Evolutionary conservation across 2,888 invertebrate genomes (phyloP).

Genomic region (Campoplex capitator): DNA sequence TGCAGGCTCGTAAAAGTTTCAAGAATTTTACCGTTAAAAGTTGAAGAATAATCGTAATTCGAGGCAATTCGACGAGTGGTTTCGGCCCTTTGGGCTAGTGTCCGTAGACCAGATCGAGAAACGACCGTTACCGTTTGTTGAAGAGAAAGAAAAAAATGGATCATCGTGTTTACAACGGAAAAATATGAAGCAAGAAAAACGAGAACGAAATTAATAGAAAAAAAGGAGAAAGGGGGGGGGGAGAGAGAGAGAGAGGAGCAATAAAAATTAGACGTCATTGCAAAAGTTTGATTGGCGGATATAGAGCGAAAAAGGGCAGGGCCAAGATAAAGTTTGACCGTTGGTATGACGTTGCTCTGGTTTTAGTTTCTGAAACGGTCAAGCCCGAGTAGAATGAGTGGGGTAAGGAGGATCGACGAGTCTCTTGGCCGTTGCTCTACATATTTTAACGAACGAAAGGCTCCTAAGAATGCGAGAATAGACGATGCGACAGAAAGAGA

Average conservation of each 20-base stretch:
- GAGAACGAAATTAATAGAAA: conserved; percentile 20
- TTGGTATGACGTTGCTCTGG: conserved; percentile 63
- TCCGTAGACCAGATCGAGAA: not conserved
- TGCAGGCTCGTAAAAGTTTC: not conserved
- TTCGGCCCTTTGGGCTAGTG: not conserved
- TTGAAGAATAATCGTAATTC: not conserved
- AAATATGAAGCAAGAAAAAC: conserved; percentile 33
- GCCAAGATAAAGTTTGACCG: conserved; percentile 61
- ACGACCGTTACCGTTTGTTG: conserved; percentile 24
- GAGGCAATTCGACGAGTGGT: conserved; percentile 31
- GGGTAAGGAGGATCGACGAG: conserved; percentile 41
- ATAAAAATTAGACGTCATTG: conserved; percentile 17
- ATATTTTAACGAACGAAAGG: conserved; percentile 59
- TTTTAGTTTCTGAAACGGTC: conserved; percentile 53
- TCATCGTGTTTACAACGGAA: conserved; percentile 44
- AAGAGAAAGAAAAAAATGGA: conserved; percentile 17
- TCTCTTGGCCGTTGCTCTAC: conserved; percentile 69
- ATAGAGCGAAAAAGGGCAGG: conserved; percentile 59
- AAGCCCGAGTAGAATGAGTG: conserved; percentile 36
- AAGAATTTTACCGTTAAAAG: conserved; percentile 12
- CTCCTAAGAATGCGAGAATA: conserved; percentile 26
- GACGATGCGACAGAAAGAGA: conserved; percentile 27
- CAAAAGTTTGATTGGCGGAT: conserved; percentile 55
- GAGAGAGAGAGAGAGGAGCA: not conserved
- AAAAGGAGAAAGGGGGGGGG: not conserved